Percentiles rank a stretch among this genome's conserved stretches.
phyloP scores from a whole-genome alignment of 1,140 invertebrate genomes.

The Andricus grossulariae region DNA sequence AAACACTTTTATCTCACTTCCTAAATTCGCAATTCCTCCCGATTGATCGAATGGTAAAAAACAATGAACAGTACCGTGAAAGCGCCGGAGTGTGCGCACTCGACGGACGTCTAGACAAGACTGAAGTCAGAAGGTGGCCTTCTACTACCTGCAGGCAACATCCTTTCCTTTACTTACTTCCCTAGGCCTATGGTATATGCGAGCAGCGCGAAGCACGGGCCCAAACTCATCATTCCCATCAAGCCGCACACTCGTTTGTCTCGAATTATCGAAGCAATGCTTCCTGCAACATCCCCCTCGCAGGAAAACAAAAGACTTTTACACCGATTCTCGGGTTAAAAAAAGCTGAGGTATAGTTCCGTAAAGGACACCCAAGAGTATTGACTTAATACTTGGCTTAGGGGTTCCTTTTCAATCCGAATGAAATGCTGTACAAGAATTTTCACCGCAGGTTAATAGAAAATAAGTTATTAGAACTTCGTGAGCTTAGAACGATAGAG shows the following conservation, averaged over 20 bases:
- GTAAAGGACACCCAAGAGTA: too few relatives aligned
- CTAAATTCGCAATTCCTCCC: slow-evolving; percentile 5
- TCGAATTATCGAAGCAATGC: slow-evolving; percentile 35
- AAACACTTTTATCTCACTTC: slow-evolving; percentile 39
- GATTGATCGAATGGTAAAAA: slow-evolving; percentile 21
- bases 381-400: too few relatives aligned
- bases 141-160: slow-evolving; percentile 59
- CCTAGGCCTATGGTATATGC: too few relatives aligned
- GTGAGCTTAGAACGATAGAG: too few relatives aligned
- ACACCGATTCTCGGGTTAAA: too few relatives aligned
- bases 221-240: not conserved
- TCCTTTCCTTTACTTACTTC: slow-evolving; percentile 50
- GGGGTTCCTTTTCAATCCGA: too few relatives aligned
- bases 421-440: too few relatives aligned
- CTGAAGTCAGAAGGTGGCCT: slow-evolving; percentile 60
- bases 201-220: too few relatives aligned
- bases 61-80: slow-evolving; percentile 33
- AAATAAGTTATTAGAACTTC: too few relatives aligned
- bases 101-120: slow-evolving; percentile 64
- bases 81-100: slow-evolving; percentile 56
- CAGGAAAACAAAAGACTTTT: too few relatives aligned
- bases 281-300: not conserved
- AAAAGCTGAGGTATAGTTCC: too few relatives aligned
- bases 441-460: too few relatives aligned
- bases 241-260: slow-evolving; percentile 30